phyloP scores from a whole-genome alignment of 2,888 invertebrate species.

The Augochlorella aurata region DNA sequence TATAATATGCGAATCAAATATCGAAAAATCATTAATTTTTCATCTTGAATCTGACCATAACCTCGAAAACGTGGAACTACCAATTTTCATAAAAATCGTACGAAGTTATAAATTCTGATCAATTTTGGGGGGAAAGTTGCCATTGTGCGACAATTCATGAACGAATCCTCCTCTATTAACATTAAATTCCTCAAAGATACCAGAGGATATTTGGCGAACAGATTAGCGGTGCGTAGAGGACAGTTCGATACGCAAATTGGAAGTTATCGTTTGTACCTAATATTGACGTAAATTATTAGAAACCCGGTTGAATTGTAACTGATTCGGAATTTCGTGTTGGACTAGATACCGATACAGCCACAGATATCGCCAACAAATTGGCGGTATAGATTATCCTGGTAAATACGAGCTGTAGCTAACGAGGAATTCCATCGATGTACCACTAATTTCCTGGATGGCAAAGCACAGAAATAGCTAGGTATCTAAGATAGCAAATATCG shows the following conservation, averaged over 20 bases:
- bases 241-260: background rate
- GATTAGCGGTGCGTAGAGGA: background rate
- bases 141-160: too few relatives aligned
- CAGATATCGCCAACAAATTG: slow-evolving; percentile 18
- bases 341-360: background rate
- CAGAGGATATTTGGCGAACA: background rate
- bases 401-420: slow-evolving; percentile 27
- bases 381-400: slow-evolving; percentile 11
- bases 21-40: too few relatives aligned
- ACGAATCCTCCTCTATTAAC: background rate
- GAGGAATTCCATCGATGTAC: slow-evolving; percentile 19
- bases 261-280: background rate
- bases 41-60: too few relatives aligned
- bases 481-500: slow-evolving; percentile 38
- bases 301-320: slow-evolving; percentile 7
- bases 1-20: too few relatives aligned
- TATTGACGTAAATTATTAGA: background rate
- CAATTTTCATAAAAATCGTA: too few relatives aligned
- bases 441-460: slow-evolving; percentile 31
- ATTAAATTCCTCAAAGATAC: background rate
- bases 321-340: slow-evolving; percentile 6
- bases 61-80: too few relatives aligned
- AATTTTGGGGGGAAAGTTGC: too few relatives aligned
- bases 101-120: too few relatives aligned
- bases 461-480: slow-evolving; percentile 47